A percentile compares a stretch with the other conserved stretches of the same genome.
Conservation (phyloP, 2,797 vertebrate genomes). For the Monodelphis domestica region DNA sequence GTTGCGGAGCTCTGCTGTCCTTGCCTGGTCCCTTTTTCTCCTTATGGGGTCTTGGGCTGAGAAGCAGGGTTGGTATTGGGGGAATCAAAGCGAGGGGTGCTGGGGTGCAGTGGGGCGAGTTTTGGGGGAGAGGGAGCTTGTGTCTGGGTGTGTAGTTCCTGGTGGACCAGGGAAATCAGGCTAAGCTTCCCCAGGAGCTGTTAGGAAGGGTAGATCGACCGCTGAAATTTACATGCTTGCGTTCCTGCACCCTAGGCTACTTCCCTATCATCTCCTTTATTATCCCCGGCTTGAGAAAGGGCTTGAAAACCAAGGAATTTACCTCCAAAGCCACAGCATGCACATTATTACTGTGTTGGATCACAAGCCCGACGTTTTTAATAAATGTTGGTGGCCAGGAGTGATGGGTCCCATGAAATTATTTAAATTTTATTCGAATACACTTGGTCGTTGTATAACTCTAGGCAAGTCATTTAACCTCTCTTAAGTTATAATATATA, state of each 20-base stretch:
- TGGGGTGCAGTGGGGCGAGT: background rate
- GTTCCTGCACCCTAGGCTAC: background rate
- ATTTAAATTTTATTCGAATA: background rate
- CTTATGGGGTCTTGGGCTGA: background rate
- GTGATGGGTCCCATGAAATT: background rate
- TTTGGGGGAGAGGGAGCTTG: background rate
- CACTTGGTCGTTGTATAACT: background rate
- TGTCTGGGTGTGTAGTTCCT: background rate
- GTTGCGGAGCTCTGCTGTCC: background rate
- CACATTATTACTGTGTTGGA: background rate
- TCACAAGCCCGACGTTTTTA: background rate
- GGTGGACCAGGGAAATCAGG: background rate
- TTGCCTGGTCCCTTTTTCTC: background rate
- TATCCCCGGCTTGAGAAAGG: background rate
- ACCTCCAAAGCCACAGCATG: background rate
- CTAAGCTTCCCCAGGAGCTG: background rate
- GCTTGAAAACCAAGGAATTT: background rate
- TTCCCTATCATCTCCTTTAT: background rate
- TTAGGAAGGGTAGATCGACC: background rate
- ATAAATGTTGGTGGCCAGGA: background rate
- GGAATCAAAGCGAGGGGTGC: background rate
- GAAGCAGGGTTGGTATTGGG: background rate
- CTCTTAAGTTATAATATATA: background rate
- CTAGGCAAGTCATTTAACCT: background rate
- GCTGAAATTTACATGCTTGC: background rate